Evolutionary conservation across 2,797 vertebrate species (phyloP).

Genomic region (Pseudopleuronectes americanus): DNA sequence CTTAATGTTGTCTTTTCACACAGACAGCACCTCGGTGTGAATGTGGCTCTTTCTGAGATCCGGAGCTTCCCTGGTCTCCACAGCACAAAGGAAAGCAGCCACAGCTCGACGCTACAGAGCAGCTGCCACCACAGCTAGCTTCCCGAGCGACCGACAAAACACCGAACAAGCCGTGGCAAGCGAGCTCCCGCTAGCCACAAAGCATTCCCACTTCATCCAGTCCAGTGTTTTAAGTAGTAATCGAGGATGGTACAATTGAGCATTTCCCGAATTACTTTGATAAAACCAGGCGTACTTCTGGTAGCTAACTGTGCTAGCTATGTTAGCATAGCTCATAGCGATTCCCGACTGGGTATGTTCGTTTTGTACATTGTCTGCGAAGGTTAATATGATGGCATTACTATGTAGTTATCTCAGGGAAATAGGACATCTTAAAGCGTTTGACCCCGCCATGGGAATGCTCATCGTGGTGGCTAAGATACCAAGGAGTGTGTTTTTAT

Average conservation of each 20-base stretch:
- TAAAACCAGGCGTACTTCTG: constrained; percentile 30
- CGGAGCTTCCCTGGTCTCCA: constrained; percentile 19
- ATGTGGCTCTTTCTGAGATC: background rate
- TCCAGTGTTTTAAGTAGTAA: fast-evolving
- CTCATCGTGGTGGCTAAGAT: background rate
- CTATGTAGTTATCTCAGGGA: background rate
- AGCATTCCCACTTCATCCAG: background rate
- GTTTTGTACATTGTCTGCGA: constrained; percentile 50
- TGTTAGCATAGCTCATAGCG: constrained; percentile 64
- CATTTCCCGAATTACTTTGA: background rate
- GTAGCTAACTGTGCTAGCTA: constrained; percentile 63
- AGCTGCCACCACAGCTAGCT: constrained; percentile 62
- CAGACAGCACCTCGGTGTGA: background rate
- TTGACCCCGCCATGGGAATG: fast-evolving
- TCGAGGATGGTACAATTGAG: fast-evolving
- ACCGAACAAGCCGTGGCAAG: background rate
- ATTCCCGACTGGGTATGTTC: constrained; percentile 67
- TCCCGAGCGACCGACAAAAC: constrained; percentile 30
- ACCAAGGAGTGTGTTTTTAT: fast-evolving
- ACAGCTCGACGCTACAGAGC: constrained; percentile 38
- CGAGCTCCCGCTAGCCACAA: background rate
- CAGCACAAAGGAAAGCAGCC: constrained; percentile 73
- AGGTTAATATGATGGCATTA: background rate
- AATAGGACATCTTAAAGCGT: too few species aligned
- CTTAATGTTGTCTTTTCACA: too few species aligned